Base-by-base conservation (phyloP, 2,113 vertebrate genomes). In the Callipepla californica region DNA sequence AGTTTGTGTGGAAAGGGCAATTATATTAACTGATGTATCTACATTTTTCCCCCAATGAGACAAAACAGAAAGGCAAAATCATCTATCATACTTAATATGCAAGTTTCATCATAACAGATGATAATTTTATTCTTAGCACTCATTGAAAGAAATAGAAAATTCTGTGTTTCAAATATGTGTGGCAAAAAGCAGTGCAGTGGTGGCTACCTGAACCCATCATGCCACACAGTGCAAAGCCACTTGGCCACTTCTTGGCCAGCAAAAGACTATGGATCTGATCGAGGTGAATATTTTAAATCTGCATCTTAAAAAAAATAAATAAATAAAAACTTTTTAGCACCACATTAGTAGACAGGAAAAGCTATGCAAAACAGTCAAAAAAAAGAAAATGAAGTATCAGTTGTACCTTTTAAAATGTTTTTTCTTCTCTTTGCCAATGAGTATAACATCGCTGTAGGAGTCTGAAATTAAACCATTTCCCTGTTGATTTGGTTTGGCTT, bases 391-490 rank as follows among this genome's bases (percentile, higher is more conserved):
- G 42, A 82, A 83, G 19, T 55, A 77, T 83, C 47, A 57, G 26
- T 34, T 83, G 38, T 67, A 85, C n/a, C 69, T 95, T 89, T 63
- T 36, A 80, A 82, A 87, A 48, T 55, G 18, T 7, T 65, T 74
- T 95, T 81, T 50, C 45, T 92, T 13, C 34, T 85, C 81, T 23
- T 90, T 74, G 34, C 32, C 26, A 47, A 57, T 40, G 61, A 63
- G 91, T 89, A 77, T 85, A 85, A 78, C 20, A 85, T 83, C 44
- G 1, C 87, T 92, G 38, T 85, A 80, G 87, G 79, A 89, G 19
- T 47, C 81, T 83, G 92, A 92, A 96, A 94, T 96, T 47, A 95
- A 90, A 85, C 61, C 32, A 80, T 95, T 85, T 95, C 93, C 91
- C 87, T 91, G 51, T 94, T 92, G 89, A 87, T 87, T 85, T 77